Base-by-base conservation (phyloP, 1,140 invertebrate species). In the Drosophila trapezifrons region DNA sequence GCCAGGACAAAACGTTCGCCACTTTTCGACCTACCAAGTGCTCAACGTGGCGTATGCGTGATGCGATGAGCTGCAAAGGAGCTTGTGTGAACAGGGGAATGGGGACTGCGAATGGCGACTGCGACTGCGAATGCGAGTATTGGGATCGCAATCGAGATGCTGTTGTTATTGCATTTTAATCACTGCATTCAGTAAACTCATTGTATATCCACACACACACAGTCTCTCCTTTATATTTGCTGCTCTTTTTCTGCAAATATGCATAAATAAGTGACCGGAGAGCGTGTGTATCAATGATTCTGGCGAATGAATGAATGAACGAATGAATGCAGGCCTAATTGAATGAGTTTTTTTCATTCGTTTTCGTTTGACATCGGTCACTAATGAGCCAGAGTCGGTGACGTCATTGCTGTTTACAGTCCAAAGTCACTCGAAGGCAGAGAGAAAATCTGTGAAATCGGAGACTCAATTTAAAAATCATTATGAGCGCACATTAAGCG, bases 401-500 rank as follows among this genome's bases (percentile, higher is more conserved):
- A 58, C 70, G 70, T 84, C 58, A 77, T 47, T 49, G 15, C 43
- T 51, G 51, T 60, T 59, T 40, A 51, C 65, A 43, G 42, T 52
- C 37, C 22, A 63, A 58, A 42, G 9, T 17, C 25, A 42, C 20
- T 29, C 38, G 4, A 42, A 17, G 4, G 13, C n/a, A 52, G 18
- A 25, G 25, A 6, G 22, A 49, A 77, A 81, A 64, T 70, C 76
- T 80, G 65, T 65, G 84, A 89, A 87, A 87, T 80, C 84, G 55
- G 84, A 87, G 84, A 79, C 73, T 85, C 84, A 89, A 87, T 87
- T 87, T 89, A 80, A 84, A 89, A 89, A 89, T 78, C 84, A 89
- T 89, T 89, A 89, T 87, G 72, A 75, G 77, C 67, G 70, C 85
- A 89, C 84, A 89, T 89, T 84, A 89, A 89, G 84, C 84, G 80